Percentiles rank a stretch among this genome's conserved stretches.
Evolutionary conservation across 2,888 invertebrate species (phyloP).

Genomic region (Cordilura impudica): DNA sequence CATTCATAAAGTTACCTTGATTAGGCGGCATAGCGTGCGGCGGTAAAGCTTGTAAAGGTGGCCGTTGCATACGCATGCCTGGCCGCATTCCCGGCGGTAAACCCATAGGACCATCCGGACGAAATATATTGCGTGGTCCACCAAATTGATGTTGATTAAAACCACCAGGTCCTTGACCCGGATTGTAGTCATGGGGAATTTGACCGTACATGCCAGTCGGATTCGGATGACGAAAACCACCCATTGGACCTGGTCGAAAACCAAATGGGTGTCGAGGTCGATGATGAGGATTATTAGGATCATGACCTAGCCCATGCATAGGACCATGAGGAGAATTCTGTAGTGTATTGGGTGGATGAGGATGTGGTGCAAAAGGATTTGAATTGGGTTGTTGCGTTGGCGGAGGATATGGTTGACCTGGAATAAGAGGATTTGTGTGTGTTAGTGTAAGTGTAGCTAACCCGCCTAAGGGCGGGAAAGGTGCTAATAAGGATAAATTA

Average conservation of each 20-base stretch:
- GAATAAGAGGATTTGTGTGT: slow-evolving; percentile 71
- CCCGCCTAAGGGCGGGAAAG: slow-evolving; percentile 59
- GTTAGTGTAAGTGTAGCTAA: slow-evolving; percentile 62
- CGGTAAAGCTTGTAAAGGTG: slow-evolving; percentile 71
- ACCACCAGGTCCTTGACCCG: slow-evolving; percentile 57
- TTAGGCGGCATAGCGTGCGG: slow-evolving; percentile 64
- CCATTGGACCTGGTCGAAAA: slow-evolving; percentile 70
- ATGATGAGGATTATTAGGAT: slow-evolving; percentile 68
- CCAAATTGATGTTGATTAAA: slow-evolving; percentile 65
- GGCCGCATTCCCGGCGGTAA: slow-evolving; percentile 66
- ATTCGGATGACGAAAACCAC: slow-evolving; percentile 67
- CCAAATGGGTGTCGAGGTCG: slow-evolving; percentile 70
- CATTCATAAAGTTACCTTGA: slow-evolving; percentile 68
- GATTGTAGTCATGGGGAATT: slow-evolving; percentile 66
- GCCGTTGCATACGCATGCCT: slow-evolving; percentile 79
- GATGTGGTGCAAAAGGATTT: slow-evolving; percentile 66
- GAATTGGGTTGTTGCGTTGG: slow-evolving; percentile 65
- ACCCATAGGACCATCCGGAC: slow-evolving; percentile 65
- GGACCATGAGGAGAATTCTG: slow-evolving; percentile 66
- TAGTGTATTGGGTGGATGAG: slow-evolving; percentile 63
- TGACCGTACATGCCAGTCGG: slow-evolving; percentile 65
- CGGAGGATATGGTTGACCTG: slow-evolving; percentile 73
- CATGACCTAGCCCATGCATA: slow-evolving; percentile 60
- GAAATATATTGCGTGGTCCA: slow-evolving; percentile 66
- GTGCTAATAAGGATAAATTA: slow-evolving; percentile 70